Evolutionary conservation across 1,140 invertebrate genomes (phyloP).

Genomic region (Adelges cooleyi): DNA sequence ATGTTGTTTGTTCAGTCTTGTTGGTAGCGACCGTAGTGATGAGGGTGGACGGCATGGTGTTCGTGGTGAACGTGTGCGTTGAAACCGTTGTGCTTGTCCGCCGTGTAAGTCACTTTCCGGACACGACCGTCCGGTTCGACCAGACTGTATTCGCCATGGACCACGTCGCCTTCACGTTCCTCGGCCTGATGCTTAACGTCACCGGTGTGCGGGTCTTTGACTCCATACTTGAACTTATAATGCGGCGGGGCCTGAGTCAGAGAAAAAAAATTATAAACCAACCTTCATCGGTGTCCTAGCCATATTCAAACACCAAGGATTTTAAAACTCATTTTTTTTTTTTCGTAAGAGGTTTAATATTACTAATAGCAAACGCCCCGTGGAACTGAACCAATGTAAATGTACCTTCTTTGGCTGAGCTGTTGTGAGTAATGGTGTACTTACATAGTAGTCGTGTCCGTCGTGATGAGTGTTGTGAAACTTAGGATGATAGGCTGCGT

Average conservation of each 20-base stretch:
- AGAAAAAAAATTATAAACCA: neutral
- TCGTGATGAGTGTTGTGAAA: neutral
- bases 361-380: too few relatives aligned
- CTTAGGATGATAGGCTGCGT: neutral
- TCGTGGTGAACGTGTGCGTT: constrained; percentile 30
- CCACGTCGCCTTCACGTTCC: constrained; percentile 52
- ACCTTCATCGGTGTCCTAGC: too few relatives aligned
- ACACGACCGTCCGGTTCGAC: constrained; percentile 37
- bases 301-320: too few relatives aligned
- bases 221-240: constrained; percentile 44
- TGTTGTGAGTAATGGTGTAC: neutral
- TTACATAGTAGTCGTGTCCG: constrained; percentile 4
- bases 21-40: constrained; percentile 13
- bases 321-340: too few relatives aligned
- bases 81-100: constrained; percentile 33
- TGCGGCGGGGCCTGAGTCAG: constrained; percentile 33
- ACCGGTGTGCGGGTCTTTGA: constrained; percentile 46
- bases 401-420: too few relatives aligned
- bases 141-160: constrained; percentile 53
- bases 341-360: too few relatives aligned
- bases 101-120: constrained; percentile 35
- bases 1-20: too few relatives aligned
- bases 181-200: constrained; percentile 57
- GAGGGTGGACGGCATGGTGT: constrained; percentile 7
- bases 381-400: too few relatives aligned